These are phyloP conservation scores for Phanerotoma sp. DNA, from an alignment of 2,888 invertebrate genomes.

Conservation along the genomic window DNA sequence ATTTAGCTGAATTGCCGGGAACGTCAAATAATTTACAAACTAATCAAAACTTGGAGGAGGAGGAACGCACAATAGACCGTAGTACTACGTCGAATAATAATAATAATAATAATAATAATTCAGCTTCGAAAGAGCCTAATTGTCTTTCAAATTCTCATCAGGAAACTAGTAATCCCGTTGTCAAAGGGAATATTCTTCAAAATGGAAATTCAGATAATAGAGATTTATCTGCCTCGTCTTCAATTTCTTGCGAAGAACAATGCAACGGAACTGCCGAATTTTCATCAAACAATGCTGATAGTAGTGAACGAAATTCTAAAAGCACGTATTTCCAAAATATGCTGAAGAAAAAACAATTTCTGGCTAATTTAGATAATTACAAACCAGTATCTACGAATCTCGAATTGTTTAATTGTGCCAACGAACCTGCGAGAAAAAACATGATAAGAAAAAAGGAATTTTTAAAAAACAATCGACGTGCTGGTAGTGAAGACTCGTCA, in stretches of 20 bases:
- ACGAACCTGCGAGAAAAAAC: conserved; percentile 20
- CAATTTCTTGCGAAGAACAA: background rate
- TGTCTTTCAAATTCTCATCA: conserved; percentile 1
- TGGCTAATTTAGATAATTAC: conserved; percentile 26
- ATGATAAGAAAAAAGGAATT: conserved; percentile 34
- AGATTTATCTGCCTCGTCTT: background rate
- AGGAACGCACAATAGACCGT: background rate
- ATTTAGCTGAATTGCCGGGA: conserved; percentile 4
- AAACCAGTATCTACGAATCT: background rate
- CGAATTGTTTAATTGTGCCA: conserved; percentile 15
- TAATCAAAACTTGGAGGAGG: background rate
- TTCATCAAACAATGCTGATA: background rate
- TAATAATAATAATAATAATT: too few species aligned
- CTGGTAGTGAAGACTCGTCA: conserved; percentile 14
- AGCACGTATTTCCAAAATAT: background rate
- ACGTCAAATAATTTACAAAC: conserved; percentile 3
- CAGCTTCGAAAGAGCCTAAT: background rate
- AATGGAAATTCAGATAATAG: conserved; percentile 15
- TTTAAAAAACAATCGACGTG: conserved; percentile 29
- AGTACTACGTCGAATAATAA: too few species aligned
- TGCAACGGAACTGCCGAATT: conserved; percentile 20
- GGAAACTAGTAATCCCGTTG: conserved; percentile 9
- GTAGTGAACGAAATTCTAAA: background rate
- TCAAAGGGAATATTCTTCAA: conserved; percentile 7
- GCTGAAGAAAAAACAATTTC: conserved; percentile 35